phyloP scores from a whole-genome alignment of 1,140 invertebrate genomes.

The Scaptomyza montana region DNA sequence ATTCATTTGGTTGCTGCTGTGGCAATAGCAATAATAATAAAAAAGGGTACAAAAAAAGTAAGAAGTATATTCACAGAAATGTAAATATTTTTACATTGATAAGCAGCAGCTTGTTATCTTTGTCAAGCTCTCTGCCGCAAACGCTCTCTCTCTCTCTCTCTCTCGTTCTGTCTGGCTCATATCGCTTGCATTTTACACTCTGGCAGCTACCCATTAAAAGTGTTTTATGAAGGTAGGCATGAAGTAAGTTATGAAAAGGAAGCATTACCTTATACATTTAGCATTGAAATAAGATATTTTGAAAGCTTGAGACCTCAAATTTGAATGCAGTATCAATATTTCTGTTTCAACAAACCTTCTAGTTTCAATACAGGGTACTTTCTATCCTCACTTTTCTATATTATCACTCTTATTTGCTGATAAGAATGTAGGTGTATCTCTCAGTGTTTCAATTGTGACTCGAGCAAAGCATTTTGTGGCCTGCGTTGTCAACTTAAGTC shows the following conservation, averaged over 20 bases:
- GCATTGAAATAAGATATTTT: too few relatives aligned
- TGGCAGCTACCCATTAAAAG: neutral
- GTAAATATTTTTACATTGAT: constrained; percentile 83
- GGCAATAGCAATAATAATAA: constrained; percentile 29
- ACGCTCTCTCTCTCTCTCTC: constrained; percentile 17
- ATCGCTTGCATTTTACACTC: too few relatives aligned
- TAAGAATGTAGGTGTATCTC: constrained; percentile 45
- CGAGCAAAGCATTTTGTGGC: constrained; percentile 4
- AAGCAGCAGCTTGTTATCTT: constrained; percentile 56
- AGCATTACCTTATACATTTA: too few relatives aligned
- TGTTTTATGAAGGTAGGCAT: neutral
- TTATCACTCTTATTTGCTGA: constrained; percentile 29
- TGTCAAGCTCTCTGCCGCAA: constrained; percentile 32
- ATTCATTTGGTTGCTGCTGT: constrained; percentile 31
- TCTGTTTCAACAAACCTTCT: too few relatives aligned
- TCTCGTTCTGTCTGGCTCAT: constrained; percentile 15
- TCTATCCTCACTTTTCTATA: neutral
- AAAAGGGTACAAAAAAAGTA: constrained; percentile 24
- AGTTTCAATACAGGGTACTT: neutral
- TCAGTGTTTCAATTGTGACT: constrained; percentile 12
- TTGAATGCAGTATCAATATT: too few relatives aligned
- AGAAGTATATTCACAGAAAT: constrained; percentile 70
- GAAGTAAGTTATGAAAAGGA: neutral
- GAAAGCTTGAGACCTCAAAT: too few relatives aligned
- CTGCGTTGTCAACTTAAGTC: constrained; percentile 56